These are phyloP conservation scores for Atherinosoma microstoma DNA, from an alignment of 2,797 vertebrate species.

Conservation along the genomic window DNA sequence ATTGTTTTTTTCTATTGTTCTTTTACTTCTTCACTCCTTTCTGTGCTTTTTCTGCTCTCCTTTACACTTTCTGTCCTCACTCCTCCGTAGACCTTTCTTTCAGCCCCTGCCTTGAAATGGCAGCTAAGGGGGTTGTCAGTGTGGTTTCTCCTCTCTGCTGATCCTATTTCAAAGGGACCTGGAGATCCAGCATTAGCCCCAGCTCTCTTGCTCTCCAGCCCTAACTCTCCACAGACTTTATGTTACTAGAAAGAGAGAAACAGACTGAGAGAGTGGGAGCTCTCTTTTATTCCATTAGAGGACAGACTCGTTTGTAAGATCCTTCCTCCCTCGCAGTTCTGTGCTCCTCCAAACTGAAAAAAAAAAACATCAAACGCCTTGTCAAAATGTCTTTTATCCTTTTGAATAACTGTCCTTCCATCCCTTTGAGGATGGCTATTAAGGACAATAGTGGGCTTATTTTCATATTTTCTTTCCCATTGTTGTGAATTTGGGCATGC, in stretches of 20 bases:
- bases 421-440: slow-evolving; percentile 67
- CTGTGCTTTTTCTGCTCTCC: slow-evolving; percentile 46
- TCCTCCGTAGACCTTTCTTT: slow-evolving; percentile 63
- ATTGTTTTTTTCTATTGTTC: slow-evolving; percentile 26
- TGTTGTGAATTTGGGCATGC: slow-evolving; percentile 59
- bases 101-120: slow-evolving; percentile 77
- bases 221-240: slow-evolving; percentile 74
- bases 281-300: slow-evolving; percentile 76
- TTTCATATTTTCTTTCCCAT: slow-evolving; percentile 76
- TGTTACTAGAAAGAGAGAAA: slow-evolving; percentile 65
- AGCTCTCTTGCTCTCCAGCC: slow-evolving; percentile 72
- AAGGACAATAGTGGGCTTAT: slow-evolving; percentile 79
- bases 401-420: slow-evolving; percentile 62
- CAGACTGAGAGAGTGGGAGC: slow-evolving; percentile 56
- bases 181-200: slow-evolving; percentile 79
- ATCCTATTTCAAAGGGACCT: slow-evolving; percentile 84
- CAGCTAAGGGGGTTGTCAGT: slow-evolving; percentile 78
- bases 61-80: slow-evolving; percentile 33
- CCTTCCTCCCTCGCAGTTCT: slow-evolving; percentile 51
- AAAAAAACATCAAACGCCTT: slow-evolving; percentile 63
- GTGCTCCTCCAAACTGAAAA: slow-evolving; percentile 37
- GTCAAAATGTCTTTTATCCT: slow-evolving; percentile 71
- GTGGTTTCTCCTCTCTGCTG: slow-evolving; percentile 79
- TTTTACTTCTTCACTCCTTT: slow-evolving; percentile 36
- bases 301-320: slow-evolving; percentile 75